Evolutionary conservation across 2,113 vertebrate species (phyloP), one percentile per base, ranked within the genome.

Genomic region (Fulica atra): DNA sequence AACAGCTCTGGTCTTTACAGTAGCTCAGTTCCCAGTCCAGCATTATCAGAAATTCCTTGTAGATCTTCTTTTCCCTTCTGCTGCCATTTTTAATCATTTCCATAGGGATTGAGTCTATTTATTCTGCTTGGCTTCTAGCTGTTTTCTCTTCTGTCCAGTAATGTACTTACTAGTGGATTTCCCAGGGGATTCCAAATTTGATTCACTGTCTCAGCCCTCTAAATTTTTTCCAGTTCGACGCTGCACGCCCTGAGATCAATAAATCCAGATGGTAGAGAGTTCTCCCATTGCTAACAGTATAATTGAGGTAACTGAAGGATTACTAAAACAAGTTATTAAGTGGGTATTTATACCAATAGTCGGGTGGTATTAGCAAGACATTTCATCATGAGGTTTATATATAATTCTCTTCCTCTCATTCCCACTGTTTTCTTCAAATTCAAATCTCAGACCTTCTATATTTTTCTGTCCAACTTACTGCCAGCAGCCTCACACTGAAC

Each of bases 71-170:
- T 87, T 56, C 42, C 20, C 63, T 88, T 73, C 29, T 84, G 85
- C 80, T 94, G 72, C 42, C 61, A 42, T 93, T 94, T 95, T 88
- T 50, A 90, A 81, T 86, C 0, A 86, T 93, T 94, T 94, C 86
- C 82, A 84, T 24, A 5, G 15, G 80, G 88, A 83, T 29, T 88
- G 44, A 84, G 86, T 78, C 64, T 92, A 63, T 92, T 91, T 73
- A 80, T 73, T 85, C 80, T 86, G 68, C 72, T 64, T 78, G 72
- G 88, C 76, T 93, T 89, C 60, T 73, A 81, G 64, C 66, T 92
- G 36, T 59, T 89, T 88, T 81, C 54, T 56, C 76, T 83, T 59
- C 79, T 95, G 79, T 73, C 74, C 66, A 92, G 66, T 90, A 78
- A 90, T 88, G 92, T 86, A 70, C 38, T 92, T 74, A 88, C 7